These are phyloP conservation scores for Catotricha subobsoleta DNA, from an alignment of 2,888 invertebrate species.

Conservation along the genomic window DNA sequence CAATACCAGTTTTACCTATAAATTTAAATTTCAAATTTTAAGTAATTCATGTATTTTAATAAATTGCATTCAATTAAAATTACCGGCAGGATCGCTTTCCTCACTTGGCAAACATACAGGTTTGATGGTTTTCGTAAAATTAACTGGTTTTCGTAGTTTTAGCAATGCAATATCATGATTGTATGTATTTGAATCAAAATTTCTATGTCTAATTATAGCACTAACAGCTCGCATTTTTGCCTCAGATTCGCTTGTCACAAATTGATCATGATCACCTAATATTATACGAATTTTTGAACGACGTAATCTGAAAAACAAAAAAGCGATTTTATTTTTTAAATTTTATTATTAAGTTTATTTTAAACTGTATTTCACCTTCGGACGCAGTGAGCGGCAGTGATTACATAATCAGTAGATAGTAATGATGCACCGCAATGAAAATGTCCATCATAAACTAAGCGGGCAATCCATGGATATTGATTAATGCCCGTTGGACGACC, in stretches of 20 bases:
- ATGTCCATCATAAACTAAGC: conserved; percentile 70
- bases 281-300: conserved; percentile 65
- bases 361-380: conserved; percentile 45
- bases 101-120: conserved; percentile 61
- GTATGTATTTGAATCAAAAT: conserved; percentile 69
- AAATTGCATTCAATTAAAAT: conserved; percentile 14
- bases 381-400: conserved; percentile 78
- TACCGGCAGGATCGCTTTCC: conserved; percentile 37
- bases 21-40: conserved; percentile 8
- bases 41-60: background rate
- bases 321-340: too few relatives aligned
- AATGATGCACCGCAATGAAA: conserved; percentile 78
- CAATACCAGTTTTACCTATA: conserved; percentile 40
- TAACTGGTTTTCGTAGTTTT: conserved; percentile 56
- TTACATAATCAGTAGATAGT: conserved; percentile 63
- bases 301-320: conserved; percentile 42
- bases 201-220: conserved; percentile 57
- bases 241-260: conserved; percentile 54
- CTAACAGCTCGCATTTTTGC: conserved; percentile 70
- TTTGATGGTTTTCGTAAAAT: conserved; percentile 39
- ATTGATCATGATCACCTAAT: conserved; percentile 71
- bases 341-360: conserved; percentile 18
- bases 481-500: conserved; percentile 65
- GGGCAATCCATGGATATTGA: conserved; percentile 74
- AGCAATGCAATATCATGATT: conserved; percentile 73